phyloP scores from a whole-genome alignment of 1,140 invertebrate species.

The Piezodorus guildinii region DNA sequence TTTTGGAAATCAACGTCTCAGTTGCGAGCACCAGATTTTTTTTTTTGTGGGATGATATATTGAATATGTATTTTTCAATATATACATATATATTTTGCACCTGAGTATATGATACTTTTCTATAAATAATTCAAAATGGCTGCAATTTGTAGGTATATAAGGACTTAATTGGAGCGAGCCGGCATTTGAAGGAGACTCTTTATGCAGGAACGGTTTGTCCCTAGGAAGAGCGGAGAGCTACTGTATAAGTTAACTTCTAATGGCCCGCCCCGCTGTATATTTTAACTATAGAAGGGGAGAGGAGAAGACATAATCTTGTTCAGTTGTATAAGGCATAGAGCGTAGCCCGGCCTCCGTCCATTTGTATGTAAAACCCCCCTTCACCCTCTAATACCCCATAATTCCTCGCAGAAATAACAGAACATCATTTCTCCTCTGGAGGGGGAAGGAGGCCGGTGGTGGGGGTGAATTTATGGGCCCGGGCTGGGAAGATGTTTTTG shows the following conservation, averaged over 20 bases:
- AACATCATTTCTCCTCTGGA: slow-evolving; percentile 17
- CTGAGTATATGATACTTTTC: too few species aligned
- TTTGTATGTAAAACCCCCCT: slow-evolving; percentile 24
- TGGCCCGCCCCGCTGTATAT: neutral
- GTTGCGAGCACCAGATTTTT: too few species aligned
- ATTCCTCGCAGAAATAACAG: slow-evolving; percentile 25
- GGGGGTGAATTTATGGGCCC: slow-evolving; percentile 13
- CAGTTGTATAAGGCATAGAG: neutral
- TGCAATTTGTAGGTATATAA: too few species aligned
- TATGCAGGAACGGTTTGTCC: too few species aligned
- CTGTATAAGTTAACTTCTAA: slow-evolving; percentile 4
- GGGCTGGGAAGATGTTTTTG: slow-evolving; percentile 22
- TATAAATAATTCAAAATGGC: too few species aligned
- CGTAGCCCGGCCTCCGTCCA: slow-evolving; percentile 8
- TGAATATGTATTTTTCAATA: too few species aligned
- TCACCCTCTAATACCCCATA: slow-evolving; percentile 22
- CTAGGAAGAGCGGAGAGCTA: too few species aligned
- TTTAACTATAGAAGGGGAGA: neutral
- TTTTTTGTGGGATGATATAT: too few species aligned
- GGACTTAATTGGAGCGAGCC: too few species aligned
- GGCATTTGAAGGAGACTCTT: too few species aligned
- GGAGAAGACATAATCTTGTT: slow-evolving; percentile 9
- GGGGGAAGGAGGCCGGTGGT: neutral
- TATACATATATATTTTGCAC: too few species aligned
- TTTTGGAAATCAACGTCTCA: too few species aligned